These are phyloP conservation scores for Petrolisthes manimaculis DNA, from an alignment of 2,888 invertebrate genomes.

Conservation along the genomic window DNA sequence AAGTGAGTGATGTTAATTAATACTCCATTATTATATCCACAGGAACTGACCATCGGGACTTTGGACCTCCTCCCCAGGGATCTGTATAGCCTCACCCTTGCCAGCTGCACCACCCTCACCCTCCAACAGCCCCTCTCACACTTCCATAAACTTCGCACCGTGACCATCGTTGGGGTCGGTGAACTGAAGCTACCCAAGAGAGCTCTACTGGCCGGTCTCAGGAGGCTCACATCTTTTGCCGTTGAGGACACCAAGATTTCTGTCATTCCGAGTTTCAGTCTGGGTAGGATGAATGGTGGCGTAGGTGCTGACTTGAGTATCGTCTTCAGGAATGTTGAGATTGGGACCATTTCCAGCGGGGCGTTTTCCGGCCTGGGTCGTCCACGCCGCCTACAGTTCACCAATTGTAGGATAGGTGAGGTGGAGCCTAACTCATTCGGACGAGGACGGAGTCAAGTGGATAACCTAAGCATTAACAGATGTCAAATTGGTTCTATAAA, in stretches of 20 bases:
- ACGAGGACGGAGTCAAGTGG: constrained; percentile 19
- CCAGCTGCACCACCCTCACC: background rate
- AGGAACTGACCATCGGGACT: constrained; percentile 21
- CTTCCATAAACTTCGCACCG: background rate
- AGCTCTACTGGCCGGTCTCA: constrained; percentile 17
- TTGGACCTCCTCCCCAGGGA: constrained; percentile 5
- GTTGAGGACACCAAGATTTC: constrained; percentile 30
- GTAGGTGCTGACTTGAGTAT: background rate
- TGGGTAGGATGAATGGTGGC: constrained; percentile 11
- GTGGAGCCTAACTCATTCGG: constrained; percentile 29
- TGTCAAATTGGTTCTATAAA: constrained; percentile 12
- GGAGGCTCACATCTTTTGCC: constrained; percentile 1
- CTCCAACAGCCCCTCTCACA: background rate
- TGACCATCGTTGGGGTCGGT: constrained; percentile 5
- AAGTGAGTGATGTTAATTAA: background rate
- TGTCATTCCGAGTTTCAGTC: constrained; percentile 22
- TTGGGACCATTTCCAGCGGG: constrained; percentile 16
- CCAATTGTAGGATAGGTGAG: background rate
- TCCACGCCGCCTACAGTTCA: constrained; percentile 6
- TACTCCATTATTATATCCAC: background rate
- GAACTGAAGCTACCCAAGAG: background rate
- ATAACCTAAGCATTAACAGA: constrained; percentile 2
- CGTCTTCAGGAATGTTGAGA: constrained; percentile 16
- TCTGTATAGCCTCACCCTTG: background rate
- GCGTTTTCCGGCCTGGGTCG: constrained; percentile 22